phyloP scores from a whole-genome alignment of 2,113 vertebrate genomes.

The Taxidea taxus region DNA sequence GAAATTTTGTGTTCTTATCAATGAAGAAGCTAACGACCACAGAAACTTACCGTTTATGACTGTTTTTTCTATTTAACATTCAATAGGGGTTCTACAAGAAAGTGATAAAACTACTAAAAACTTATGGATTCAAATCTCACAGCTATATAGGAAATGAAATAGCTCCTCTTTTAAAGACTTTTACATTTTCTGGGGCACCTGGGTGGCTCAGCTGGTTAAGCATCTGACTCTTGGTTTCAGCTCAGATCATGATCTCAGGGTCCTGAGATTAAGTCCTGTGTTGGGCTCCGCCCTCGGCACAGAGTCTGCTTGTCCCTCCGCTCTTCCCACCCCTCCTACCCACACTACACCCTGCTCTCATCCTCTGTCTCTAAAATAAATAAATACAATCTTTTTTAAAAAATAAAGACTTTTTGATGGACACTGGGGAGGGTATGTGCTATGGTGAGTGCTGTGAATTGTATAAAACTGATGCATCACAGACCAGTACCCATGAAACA shows the following conservation, averaged over 20 bases:
- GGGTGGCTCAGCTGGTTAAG: neutral
- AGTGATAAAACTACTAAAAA: neutral
- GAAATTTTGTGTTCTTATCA: neutral
- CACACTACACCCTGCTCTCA: accelerated
- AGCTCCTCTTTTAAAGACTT: conserved; percentile 7
- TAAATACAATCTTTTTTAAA: neutral
- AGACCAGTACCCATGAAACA: no score
- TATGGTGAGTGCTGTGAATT: no score
- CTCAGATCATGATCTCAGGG: neutral
- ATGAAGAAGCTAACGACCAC: neutral
- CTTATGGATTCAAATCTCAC: neutral
- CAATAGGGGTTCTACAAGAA: neutral
- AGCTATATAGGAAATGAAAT: neutral
- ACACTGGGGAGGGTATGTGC: no score
- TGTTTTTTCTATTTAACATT: neutral
- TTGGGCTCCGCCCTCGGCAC: neutral
- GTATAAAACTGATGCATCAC: no score
- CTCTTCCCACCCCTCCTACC: neutral
- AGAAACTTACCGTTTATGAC: neutral
- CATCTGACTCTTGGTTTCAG: neutral
- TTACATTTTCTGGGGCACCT: neutral
- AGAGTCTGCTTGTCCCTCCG: neutral
- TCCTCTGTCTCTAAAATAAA: neutral
- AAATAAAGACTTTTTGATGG: neutral
- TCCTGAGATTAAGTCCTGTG: neutral